Evolutionary conservation across 2,888 invertebrate species (phyloP).

Genomic region (Oxystoma pomonae): DNA sequence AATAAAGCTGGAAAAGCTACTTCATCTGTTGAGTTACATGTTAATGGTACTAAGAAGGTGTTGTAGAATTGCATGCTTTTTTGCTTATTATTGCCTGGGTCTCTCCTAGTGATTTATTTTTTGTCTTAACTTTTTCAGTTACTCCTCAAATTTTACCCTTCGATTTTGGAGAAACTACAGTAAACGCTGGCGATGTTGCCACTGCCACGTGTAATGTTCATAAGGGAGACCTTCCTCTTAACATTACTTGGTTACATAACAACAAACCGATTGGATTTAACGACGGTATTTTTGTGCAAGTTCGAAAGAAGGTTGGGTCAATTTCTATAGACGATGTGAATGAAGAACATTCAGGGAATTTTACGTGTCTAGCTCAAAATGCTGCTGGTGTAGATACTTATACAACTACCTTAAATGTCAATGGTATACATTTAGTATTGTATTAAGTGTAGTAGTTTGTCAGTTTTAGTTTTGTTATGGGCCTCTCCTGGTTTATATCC

Average conservation of each 20-base stretch:
- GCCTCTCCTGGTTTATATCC: too few relatives aligned
- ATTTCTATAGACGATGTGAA: slow-evolving; percentile 25
- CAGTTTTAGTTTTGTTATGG: slow-evolving; percentile 1
- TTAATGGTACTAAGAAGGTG: slow-evolving; percentile 65
- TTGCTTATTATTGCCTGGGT: too few relatives aligned
- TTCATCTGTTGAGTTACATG: slow-evolving; percentile 59
- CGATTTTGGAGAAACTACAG: slow-evolving; percentile 67
- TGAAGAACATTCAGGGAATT: slow-evolving; percentile 2
- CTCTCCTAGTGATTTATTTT: too few relatives aligned
- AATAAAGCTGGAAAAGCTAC: slow-evolving; percentile 65
- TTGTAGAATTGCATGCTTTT: not conserved
- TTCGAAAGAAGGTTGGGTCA: not conserved
- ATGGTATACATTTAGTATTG: too few relatives aligned
- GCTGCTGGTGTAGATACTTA: slow-evolving; percentile 61
- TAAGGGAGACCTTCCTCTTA: slow-evolving; percentile 74
- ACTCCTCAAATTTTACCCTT: slow-evolving; percentile 75
- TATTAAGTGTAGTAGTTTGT: not conserved
- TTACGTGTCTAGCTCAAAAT: slow-evolving; percentile 58
- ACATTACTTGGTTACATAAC: slow-evolving; percentile 66
- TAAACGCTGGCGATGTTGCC: slow-evolving; percentile 42
- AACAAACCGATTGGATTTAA: slow-evolving; percentile 40
- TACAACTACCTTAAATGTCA: slow-evolving; percentile 56
- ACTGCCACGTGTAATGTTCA: slow-evolving; percentile 58
- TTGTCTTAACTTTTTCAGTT: slow-evolving; percentile 63
- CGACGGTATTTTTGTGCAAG: slow-evolving; percentile 35